A percentile compares a stretch with the other conserved stretches of the same genome.
Evolutionary conservation across 2,888 invertebrate genomes (phyloP).

Genomic region (Oscheius sp.): DNA sequence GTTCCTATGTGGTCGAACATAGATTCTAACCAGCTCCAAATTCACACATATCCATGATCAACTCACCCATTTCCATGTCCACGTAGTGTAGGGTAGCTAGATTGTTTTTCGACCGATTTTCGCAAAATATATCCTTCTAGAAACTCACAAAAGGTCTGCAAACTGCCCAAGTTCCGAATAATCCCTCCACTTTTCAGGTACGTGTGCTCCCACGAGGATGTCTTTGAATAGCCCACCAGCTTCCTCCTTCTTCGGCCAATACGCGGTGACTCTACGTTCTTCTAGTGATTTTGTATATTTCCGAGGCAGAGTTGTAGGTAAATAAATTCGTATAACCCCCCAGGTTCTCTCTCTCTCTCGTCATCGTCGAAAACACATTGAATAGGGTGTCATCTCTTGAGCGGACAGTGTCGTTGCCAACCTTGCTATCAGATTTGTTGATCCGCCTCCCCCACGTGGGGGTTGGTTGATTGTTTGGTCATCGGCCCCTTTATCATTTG

Average conservation of each 20-base stretch:
- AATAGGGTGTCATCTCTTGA: too few relatives aligned
- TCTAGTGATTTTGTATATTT: conserved; percentile 33
- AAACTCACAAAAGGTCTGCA: not conserved
- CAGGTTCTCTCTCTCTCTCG: too few relatives aligned
- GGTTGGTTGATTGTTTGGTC: conserved; percentile 20
- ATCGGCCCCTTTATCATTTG: conserved; percentile 7
- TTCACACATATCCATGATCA: too few relatives aligned
- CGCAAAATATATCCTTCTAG: too few relatives aligned
- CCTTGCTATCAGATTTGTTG: too few relatives aligned
- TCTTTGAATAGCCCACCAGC: conserved; percentile 48
- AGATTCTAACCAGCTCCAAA: too few relatives aligned
- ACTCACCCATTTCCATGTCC: too few relatives aligned
- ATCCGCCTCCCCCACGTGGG: conserved; percentile 1
- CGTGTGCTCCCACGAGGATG: conserved; percentile 63
- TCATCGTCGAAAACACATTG: not conserved
- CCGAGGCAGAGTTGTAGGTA: conserved; percentile 10
- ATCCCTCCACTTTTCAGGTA: conserved; percentile 51
- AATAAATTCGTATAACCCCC: conserved; percentile 18
- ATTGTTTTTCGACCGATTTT: too few relatives aligned
- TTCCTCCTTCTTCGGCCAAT: conserved; percentile 6
- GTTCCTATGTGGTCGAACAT: too few relatives aligned
- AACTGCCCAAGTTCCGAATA: not conserved
- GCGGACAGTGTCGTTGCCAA: too few relatives aligned
- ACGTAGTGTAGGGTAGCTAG: too few relatives aligned
- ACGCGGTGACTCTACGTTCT: conserved; percentile 33